phyloP scores from a whole-genome alignment of 1,140 invertebrate genomes.

The Drosophila willistoni region DNA sequence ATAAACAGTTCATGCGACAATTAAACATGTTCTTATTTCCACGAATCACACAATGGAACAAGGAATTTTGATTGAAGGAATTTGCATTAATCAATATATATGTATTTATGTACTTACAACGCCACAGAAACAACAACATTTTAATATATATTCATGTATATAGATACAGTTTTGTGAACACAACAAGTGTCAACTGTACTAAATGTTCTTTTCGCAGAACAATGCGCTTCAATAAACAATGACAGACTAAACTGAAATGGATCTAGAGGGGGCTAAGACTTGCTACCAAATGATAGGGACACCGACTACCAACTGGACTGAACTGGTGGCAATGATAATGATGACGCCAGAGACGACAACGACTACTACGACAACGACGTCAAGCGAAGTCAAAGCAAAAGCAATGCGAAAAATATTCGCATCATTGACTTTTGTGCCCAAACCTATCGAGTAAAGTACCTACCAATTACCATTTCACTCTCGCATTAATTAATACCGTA shows the following conservation, averaged over 20 bases:
- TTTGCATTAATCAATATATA: slow-evolving; percentile 19
- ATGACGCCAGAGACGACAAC: slow-evolving; percentile 14
- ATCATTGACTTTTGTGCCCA: slow-evolving; percentile 46
- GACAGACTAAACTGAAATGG: slow-evolving; percentile 30
- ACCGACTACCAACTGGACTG: background rate
- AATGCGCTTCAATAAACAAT: slow-evolving; percentile 36
- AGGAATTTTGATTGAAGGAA: slow-evolving; percentile 1
- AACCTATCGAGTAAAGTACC: slow-evolving; percentile 27
- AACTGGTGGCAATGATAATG: background rate
- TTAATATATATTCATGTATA: background rate
- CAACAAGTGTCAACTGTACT: slow-evolving; percentile 13
- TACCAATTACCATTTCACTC: slow-evolving; percentile 46
- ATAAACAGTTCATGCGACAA: background rate
- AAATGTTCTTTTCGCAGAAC: slow-evolving; percentile 5
- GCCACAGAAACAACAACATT: slow-evolving; percentile 10
- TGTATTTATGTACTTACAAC: slow-evolving; percentile 33
- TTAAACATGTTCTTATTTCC: slow-evolving; percentile 2
- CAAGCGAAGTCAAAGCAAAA: background rate
- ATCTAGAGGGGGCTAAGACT: background rate
- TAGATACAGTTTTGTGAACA: background rate
- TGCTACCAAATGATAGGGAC: background rate
- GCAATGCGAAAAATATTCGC: slow-evolving; percentile 22
- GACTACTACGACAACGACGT: slow-evolving; percentile 10
- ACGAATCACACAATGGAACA: slow-evolving; percentile 1
- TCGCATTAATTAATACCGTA: slow-evolving; percentile 51